These are phyloP conservation scores for Ophion slaviceki DNA, from an alignment of 2,888 invertebrate genomes.

Conservation along the genomic window DNA sequence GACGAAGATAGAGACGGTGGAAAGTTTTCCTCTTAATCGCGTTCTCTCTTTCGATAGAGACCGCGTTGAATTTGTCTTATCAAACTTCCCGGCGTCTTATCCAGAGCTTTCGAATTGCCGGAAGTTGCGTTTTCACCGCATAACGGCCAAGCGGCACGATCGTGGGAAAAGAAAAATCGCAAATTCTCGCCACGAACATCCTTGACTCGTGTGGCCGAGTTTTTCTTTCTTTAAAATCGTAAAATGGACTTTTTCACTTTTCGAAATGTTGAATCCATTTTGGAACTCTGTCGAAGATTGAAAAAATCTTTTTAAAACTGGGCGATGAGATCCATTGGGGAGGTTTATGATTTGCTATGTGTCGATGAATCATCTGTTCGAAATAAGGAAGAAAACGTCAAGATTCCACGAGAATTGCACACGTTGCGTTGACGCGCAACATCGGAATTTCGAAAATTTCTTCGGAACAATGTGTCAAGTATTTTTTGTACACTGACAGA, in stretches of 20 bases:
- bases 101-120: neutral
- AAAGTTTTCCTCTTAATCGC: neutral
- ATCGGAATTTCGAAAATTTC: neutral
- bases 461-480: neutral
- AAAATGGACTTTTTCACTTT: too few relatives aligned
- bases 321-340: neutral
- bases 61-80: neutral
- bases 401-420: too few relatives aligned
- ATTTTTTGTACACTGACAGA: neutral
- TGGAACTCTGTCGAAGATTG: too few relatives aligned
- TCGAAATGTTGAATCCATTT: too few relatives aligned
- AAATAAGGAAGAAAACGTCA: too few relatives aligned
- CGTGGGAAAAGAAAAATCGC: neutral
- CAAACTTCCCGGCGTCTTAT: neutral
- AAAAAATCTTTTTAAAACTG: too few relatives aligned
- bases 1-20: neutral
- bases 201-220: neutral
- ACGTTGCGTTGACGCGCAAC: too few relatives aligned
- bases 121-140: neutral
- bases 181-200: neutral
- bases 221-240: neutral
- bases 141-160: too few relatives aligned
- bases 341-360: neutral
- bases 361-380: too few relatives aligned
- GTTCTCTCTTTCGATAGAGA: neutral